Conservation (phyloP, 64 coral and sea anemone genomes). For the Cladopsammia gracilis region DNA sequence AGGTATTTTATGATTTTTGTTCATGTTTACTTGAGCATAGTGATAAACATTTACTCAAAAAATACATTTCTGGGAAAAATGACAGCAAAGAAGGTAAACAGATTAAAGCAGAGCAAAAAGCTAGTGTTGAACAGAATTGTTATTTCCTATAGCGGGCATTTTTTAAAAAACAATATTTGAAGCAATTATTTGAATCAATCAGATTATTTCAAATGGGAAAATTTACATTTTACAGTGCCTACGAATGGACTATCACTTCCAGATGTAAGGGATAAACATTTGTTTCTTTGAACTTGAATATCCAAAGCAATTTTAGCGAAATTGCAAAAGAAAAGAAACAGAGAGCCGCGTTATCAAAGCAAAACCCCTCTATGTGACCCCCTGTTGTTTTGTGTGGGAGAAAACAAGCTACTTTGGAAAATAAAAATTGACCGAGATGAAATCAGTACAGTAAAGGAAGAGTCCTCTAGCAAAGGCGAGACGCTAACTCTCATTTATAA, state of each 20-base stretch:
- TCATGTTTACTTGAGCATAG: conserved; percentile 14
- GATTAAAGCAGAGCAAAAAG: too few relatives aligned
- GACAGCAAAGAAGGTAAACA: neutral
- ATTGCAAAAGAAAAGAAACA: neutral
- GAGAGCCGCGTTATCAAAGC: neutral
- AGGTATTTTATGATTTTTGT: neutral
- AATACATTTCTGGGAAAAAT: neutral
- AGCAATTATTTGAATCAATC: too few relatives aligned
- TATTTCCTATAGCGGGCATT: too few relatives aligned
- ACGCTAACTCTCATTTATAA: neutral
- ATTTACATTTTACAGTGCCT: too few relatives aligned
- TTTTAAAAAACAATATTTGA: too few relatives aligned
- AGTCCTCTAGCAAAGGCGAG: neutral
- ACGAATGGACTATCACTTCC: too few relatives aligned
- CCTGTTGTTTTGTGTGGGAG: neutral
- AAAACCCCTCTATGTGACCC: neutral
- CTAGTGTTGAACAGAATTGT: too few relatives aligned
- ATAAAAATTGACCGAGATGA: too few relatives aligned
- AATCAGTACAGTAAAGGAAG: neutral
- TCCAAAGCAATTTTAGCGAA: neutral
- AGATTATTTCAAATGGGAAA: too few relatives aligned
- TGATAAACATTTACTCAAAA: conserved; percentile 34
- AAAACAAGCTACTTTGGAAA: too few relatives aligned
- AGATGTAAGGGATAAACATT: neutral
- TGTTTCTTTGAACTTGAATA: neutral